Evolutionary conservation across 2,888 invertebrate species (phyloP).

Genomic region (Nomada flava): DNA sequence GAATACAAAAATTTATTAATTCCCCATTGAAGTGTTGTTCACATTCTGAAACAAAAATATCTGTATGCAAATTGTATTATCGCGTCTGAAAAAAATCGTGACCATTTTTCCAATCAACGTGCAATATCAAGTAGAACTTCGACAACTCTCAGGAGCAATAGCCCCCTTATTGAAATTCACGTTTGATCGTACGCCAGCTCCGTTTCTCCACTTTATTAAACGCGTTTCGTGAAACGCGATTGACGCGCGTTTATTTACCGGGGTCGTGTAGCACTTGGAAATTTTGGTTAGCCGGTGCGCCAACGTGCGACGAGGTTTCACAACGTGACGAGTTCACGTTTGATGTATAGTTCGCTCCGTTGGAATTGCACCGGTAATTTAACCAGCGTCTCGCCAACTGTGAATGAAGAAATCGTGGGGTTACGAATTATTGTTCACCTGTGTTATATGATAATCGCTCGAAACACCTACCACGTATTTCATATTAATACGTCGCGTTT

Average conservation of each 20-base stretch:
- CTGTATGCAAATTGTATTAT: too few relatives aligned
- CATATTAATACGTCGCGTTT: background rate
- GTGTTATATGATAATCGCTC: slow-evolving; percentile 1
- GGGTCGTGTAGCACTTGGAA: slow-evolving; percentile 2
- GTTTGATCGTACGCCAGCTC: background rate
- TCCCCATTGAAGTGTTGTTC: too few relatives aligned
- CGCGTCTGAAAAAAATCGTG: too few relatives aligned
- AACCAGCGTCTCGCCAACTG: slow-evolving; percentile 8
- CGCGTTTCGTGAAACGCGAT: slow-evolving; percentile 7
- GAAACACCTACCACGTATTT: background rate
- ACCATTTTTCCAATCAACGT: too few relatives aligned
- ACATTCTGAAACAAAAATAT: too few relatives aligned
- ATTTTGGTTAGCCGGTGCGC: slow-evolving; percentile 22
- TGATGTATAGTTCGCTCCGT: slow-evolving; percentile 26
- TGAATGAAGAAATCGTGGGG: slow-evolving; percentile 16
- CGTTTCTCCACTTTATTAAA: slow-evolving; percentile 9
- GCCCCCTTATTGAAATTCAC: background rate
- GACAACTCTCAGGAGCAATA: background rate
- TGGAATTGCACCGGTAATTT: slow-evolving; percentile 34
- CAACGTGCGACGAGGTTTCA: slow-evolving; percentile 22
- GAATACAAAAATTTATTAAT: too few relatives aligned
- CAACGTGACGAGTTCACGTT: slow-evolving; percentile 34
- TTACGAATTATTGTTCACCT: background rate
- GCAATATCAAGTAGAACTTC: background rate
- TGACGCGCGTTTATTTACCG: slow-evolving; percentile 27